Base-by-base conservation (phyloP, 2,113 vertebrate species). In the Neodontobutis hainanensis region DNA sequence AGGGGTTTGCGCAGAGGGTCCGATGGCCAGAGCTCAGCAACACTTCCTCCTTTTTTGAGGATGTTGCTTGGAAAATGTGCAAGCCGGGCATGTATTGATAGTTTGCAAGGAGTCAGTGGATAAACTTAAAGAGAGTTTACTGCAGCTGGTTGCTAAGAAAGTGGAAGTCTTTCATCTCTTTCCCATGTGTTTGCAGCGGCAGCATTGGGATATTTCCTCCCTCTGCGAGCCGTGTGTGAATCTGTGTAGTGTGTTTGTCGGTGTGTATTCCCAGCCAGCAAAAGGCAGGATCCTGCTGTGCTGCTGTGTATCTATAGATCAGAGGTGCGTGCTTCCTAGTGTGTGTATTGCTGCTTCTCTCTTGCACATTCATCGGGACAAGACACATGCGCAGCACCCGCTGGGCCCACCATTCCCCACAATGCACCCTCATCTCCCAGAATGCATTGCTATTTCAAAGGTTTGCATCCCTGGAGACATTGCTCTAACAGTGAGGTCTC, bases 401-500 rank as follows among this genome's bases (percentile, higher is more conserved):
- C 85, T 85, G 86, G 78, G 80, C 50, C 48, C 71, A 77, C 73
- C 77, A 57, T 80, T 86, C 83, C 80, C 76, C 73, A 83, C 74
- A 83, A 80, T 73, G 69, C 77, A 68, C 82, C 82, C 72, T 50
- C 9, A 5, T 76, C 58, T 88, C 81, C 89, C 82, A 86, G 53
- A 87, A 84, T 87, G 84, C 87, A 87, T 79, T 87, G 65, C 73
- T 78, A 77, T 85, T 91, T 89, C 88, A 91, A 88, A 89, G 88
- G 69, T 47, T 2, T 43, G 38, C 85, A 61, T 86, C 88, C 87
- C 86, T 6, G 78, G 85, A 83, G 85, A 86, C 75, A 63, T 65
- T 82, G 75, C 85, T 87, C 78, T 43, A 82, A 84, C 87, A 84
- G 77, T 70, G 80, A 86, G 83, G 79, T 88, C 76, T 87, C 71